Base-by-base conservation (phyloP, 2,113 vertebrate genomes). In the Recurvirostra avosetta region DNA sequence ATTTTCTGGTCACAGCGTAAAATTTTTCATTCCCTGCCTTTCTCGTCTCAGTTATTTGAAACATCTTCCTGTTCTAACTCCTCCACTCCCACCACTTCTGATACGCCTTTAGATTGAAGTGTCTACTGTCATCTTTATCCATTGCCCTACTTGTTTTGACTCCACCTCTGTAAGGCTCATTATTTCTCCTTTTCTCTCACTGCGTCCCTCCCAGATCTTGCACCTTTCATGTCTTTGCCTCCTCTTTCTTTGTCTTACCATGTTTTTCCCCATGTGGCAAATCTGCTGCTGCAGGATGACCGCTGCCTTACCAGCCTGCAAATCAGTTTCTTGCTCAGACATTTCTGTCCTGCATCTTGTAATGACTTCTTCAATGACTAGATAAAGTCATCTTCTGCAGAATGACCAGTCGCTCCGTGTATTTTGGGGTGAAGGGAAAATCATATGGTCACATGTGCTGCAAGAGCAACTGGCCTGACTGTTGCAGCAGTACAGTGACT, bases 401-500 rank as follows among this genome's bases (percentile, higher is more conserved):
- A 62, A 74, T 70, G 38, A 32, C 15, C 23, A 47, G 12, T 8
- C 9, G 12, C 40, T 34, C 29, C 21, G 65, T 11, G 2, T 55
- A 15, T 76, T 92, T 29, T 50, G 14, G 18, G 8, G 5, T 26
- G 30, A 62, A 63, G 22, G 19, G 6, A 82, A 72, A 89, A 67
- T 50, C 5, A 3, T 21, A 11, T 1, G 2, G 3, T 36, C 12
- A 20, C 6, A 9, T 7, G 15, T 47, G 8, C 27, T 87, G 19
- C 11, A 75, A 40, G 5, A 66, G 12, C 14, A 70, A 15, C 8
- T 9, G 23, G 8, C 23, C 41, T n/a, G 13, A 19, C 11, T 1
- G 1, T 38, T 61, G 30, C 45, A 52, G 30, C 30, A 59, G 7
- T 41, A 26, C 8, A 9, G 30, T 55, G 30, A 34, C 66, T 86